These are phyloP conservation scores for Orthosia cruda DNA, from an alignment of 2,888 invertebrate species.

Conservation along the genomic window DNA sequence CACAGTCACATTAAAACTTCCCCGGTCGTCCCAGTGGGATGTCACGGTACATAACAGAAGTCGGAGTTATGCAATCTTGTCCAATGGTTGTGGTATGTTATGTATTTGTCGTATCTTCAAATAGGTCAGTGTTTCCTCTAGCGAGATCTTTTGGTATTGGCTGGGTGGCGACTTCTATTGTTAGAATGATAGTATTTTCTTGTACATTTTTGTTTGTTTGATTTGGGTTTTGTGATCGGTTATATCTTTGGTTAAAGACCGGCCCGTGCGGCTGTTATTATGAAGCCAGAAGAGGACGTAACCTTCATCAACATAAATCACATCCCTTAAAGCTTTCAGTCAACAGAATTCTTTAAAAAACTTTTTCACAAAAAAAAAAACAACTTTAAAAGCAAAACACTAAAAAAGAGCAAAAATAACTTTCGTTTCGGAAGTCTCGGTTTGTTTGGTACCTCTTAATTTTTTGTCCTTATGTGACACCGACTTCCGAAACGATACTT, in stretches of 20 bases:
- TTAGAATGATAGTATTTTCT: not conserved
- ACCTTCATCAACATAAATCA: not conserved
- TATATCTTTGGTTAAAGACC: no score
- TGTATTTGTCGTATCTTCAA: slow-evolving; percentile 27
- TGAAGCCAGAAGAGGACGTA: no score
- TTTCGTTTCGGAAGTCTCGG: no score
- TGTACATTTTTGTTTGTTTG: not conserved
- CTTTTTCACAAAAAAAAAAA: no score
- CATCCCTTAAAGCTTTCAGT: not conserved
- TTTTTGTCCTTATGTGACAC: no score
- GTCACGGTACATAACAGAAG: slow-evolving; percentile 26
- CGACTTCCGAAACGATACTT: no score
- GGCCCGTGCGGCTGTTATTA: no score
- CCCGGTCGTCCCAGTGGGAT: not conserved
- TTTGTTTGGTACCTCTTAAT: no score
- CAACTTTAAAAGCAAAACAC: no score
- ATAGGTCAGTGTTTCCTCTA: slow-evolving; percentile 41
- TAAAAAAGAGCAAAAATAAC: no score
- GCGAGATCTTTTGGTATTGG: slow-evolving; percentile 19
- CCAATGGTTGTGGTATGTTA: slow-evolving; percentile 1
- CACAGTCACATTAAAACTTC: slow-evolving; percentile 20
- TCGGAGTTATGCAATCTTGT: slow-evolving; percentile 32
- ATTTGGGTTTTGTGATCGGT: not conserved
- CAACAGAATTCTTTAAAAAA: not conserved
- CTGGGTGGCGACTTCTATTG: not conserved